These are phyloP conservation scores for Toxotes jaculatrix DNA, from an alignment of 2,113 vertebrate species.

Conservation along the genomic window DNA sequence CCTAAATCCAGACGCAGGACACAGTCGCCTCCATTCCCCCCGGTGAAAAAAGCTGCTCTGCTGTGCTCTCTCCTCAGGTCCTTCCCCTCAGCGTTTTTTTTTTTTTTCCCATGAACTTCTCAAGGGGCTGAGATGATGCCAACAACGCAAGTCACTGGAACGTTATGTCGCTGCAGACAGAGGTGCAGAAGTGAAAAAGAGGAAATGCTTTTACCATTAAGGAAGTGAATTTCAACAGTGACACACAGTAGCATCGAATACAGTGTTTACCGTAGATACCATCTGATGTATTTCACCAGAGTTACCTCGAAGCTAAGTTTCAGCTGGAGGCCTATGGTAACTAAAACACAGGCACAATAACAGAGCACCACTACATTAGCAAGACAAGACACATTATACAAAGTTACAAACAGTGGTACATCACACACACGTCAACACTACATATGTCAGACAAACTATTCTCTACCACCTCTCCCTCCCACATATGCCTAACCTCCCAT, in stretches of 20 bases:
- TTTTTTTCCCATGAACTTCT: constrained; percentile 63
- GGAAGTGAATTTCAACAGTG: constrained; percentile 50
- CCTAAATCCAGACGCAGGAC: not conserved
- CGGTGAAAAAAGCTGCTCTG: constrained; percentile 29
- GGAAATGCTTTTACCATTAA: constrained; percentile 44
- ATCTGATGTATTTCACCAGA: not conserved
- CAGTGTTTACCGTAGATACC: not conserved
- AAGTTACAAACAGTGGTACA: not conserved
- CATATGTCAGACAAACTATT: too few relatives aligned
- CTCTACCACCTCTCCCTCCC: too few relatives aligned
- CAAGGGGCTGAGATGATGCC: constrained; percentile 57
- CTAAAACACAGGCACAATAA: not conserved
- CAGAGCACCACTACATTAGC: not conserved
- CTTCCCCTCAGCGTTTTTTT: constrained; percentile 41
- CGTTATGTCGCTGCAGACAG: constrained; percentile 36
- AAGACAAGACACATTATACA: not conserved
- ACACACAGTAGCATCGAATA: not conserved
- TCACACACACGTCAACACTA: not conserved
- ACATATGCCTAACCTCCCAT: not conserved
- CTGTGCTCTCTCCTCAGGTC: constrained; percentile 34
- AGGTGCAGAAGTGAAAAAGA: constrained; percentile 50
- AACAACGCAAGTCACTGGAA: constrained; percentile 34
- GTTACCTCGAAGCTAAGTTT: too few relatives aligned
- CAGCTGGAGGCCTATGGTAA: too few relatives aligned
- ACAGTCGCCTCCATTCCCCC: constrained; percentile 9